Evolutionary conservation across 1,140 invertebrate genomes (phyloP).

Genomic region (Leptinotarsa undecemlineata): DNA sequence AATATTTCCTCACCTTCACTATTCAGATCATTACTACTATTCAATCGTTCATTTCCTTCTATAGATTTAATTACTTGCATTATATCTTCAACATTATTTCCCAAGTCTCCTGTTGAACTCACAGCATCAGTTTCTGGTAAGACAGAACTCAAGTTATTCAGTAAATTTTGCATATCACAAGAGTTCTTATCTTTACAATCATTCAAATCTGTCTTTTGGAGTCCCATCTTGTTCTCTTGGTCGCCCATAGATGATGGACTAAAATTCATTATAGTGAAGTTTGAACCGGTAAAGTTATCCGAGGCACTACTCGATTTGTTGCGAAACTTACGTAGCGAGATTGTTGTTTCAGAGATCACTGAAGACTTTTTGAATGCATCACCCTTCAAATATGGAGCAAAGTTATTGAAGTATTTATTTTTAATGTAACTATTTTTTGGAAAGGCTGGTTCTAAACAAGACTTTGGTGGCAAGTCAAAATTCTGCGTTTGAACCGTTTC

Average conservation of each 20-base stretch:
- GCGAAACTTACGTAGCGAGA: constrained; percentile 29
- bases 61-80: constrained; percentile 71
- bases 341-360: constrained; percentile 37
- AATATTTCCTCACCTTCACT: constrained; percentile 64
- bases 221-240: constrained; percentile 68
- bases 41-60: constrained; percentile 59
- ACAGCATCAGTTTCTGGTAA: constrained; percentile 48
- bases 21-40: constrained; percentile 51
- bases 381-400: constrained; percentile 24
- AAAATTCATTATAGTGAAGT: constrained; percentile 52
- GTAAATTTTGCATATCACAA: constrained; percentile 62
- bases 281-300: constrained; percentile 31
- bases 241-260: constrained; percentile 66
- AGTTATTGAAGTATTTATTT: constrained; percentile 31
- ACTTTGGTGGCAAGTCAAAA: constrained; percentile 59
- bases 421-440: constrained; percentile 43
- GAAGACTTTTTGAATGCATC: constrained; percentile 35
- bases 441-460: constrained; percentile 55
- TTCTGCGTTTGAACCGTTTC: constrained; percentile 67
- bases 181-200: constrained; percentile 44
- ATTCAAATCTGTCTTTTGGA: constrained; percentile 53
- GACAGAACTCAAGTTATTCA: constrained; percentile 52
- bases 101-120: constrained; percentile 56
- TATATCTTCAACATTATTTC: constrained; percentile 64
- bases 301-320: constrained; percentile 39